Evolutionary conservation across 2,888 invertebrate species (phyloP).

Genomic region (Chirona hameri): DNA sequence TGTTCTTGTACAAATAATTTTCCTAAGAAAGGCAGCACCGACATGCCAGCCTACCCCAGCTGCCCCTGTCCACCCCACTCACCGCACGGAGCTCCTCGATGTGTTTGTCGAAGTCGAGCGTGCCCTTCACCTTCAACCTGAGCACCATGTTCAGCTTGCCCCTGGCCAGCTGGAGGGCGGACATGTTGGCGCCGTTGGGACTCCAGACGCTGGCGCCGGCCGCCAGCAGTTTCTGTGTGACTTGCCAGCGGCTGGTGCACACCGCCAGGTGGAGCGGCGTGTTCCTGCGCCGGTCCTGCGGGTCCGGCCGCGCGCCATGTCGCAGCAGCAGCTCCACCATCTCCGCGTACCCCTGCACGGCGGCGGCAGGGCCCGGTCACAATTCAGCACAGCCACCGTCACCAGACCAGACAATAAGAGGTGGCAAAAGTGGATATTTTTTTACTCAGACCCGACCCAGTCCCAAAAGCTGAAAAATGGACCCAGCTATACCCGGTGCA

Average conservation of each 20-base stretch:
- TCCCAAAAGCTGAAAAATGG: no score
- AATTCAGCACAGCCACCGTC: no score
- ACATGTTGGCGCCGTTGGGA: conserved; percentile 9
- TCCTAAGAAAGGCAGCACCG: no score
- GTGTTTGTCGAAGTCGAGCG: conserved; percentile 22
- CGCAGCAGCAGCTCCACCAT: conserved; percentile 24
- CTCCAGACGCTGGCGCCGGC: conserved; percentile 6
- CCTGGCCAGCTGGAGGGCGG: conserved; percentile 23
- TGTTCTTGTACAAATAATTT: no score
- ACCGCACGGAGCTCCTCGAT: conserved; percentile 6
- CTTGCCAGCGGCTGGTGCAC: conserved; percentile 2
- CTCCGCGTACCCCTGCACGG: background rate
- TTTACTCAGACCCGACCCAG: no score
- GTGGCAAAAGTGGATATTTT: no score
- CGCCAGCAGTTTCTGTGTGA: background rate
- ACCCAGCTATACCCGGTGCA: no score
- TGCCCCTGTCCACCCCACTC: background rate
- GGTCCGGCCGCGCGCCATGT: background rate
- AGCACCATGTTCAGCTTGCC: conserved; percentile 22
- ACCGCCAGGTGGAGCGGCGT: conserved; percentile 13
- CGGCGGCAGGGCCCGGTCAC: no score
- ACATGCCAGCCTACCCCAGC: background rate
- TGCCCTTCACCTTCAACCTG: background rate
- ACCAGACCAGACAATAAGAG: no score
- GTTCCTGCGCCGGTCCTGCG: conserved; percentile 2